Conservation (phyloP, 2,888 invertebrate genomes). For the Notodonta ziczac region DNA sequence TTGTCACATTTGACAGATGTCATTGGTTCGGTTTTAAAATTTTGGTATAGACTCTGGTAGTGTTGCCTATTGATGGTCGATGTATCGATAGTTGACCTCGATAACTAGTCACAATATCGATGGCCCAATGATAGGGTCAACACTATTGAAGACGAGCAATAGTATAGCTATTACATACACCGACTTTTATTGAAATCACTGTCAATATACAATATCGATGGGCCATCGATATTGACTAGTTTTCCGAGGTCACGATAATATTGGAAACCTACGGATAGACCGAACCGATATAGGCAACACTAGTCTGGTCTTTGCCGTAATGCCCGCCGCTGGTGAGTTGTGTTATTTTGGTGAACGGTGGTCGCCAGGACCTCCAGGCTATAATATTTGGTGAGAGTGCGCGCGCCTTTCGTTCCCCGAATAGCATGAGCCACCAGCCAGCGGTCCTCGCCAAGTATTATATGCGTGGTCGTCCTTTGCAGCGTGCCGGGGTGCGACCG, state of each 20-base stretch:
- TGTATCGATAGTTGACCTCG: too few species aligned
- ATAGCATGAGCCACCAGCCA: conserved; percentile 65
- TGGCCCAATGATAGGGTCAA: too few species aligned
- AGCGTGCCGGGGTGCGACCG: conserved; percentile 47
- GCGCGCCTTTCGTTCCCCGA: conserved; percentile 66
- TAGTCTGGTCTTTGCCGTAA: not conserved
- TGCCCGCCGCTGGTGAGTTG: conserved; percentile 48
- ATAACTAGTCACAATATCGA: too few species aligned
- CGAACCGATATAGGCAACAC: too few species aligned
- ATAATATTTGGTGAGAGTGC: conserved; percentile 71
- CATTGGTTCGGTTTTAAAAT: not conserved
- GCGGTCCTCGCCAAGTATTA: conserved; percentile 68
- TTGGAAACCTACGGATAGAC: too few species aligned
- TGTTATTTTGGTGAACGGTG: conserved; percentile 79
- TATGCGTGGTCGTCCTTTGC: conserved; percentile 74
- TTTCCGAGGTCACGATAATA: too few species aligned
- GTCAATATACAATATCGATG: too few species aligned
- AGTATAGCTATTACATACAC: too few species aligned
- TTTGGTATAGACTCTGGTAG: not conserved
- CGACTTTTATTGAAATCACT: too few species aligned
- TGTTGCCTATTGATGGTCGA: too few species aligned
- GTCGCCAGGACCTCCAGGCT: conserved; percentile 67
- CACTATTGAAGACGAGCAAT: too few species aligned
- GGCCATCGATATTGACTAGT: too few species aligned
- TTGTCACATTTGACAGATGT: conserved; percentile 5